Percentiles rank a stretch among this genome's conserved stretches.
phyloP scores from a whole-genome alignment of 2,113 vertebrate species.

The Microcebus murinus region DNA sequence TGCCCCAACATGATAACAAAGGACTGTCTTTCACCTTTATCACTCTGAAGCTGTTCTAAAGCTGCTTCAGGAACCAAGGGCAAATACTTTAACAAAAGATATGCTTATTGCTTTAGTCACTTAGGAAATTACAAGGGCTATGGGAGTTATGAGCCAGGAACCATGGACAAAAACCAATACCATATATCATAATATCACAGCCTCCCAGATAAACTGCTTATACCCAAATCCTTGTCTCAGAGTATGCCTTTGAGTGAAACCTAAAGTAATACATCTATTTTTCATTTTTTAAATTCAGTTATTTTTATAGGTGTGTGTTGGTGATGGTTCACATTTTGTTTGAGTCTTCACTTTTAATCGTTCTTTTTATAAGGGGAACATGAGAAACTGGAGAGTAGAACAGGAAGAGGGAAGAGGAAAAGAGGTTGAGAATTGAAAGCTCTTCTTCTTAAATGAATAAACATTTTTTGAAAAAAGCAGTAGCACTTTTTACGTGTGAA shows the following conservation, averaged over 20 bases:
- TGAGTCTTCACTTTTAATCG: neutral
- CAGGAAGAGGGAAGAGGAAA: neutral
- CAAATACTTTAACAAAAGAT: neutral
- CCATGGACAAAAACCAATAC: neutral
- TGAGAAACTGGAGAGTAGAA: neutral
- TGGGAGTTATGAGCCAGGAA: neutral
- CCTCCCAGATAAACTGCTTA: neutral
- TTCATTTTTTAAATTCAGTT: neutral
- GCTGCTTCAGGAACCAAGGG: neutral
- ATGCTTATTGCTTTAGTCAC: neutral
- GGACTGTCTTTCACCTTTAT: neutral
- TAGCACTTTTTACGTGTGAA: constrained; percentile 50
- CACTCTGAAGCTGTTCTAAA: neutral
- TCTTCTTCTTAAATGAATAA: constrained; percentile 30
- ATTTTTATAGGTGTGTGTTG: neutral
- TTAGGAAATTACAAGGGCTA: neutral
- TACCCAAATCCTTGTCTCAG: neutral
- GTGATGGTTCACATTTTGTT: neutral
- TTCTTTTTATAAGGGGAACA: neutral
- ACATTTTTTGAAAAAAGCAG: constrained; percentile 38
- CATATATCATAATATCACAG: neutral
- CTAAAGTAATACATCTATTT: neutral
- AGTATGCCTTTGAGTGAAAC: neutral
- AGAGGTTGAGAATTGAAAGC: neutral
- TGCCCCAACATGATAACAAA: too few species aligned